These are phyloP conservation scores for Epirrhoe tristata DNA, from an alignment of 2,888 invertebrate genomes.

Conservation along the genomic window DNA sequence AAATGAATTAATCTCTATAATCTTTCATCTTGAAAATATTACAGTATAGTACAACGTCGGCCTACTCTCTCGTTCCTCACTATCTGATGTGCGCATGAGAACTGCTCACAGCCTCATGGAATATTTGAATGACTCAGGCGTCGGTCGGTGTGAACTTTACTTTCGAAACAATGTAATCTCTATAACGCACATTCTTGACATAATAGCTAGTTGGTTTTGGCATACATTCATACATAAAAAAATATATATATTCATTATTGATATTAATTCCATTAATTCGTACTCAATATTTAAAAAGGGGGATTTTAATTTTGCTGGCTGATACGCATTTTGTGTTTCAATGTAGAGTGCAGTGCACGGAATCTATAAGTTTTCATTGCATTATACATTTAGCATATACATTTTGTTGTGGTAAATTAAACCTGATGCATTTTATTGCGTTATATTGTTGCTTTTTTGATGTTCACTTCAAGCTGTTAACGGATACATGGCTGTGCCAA, in stretches of 20 bases:
- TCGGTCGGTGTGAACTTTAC: slow-evolving; percentile 58
- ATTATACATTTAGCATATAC: neutral
- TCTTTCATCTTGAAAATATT: slow-evolving; percentile 39
- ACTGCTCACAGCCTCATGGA: slow-evolving; percentile 64
- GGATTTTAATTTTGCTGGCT: too few relatives aligned
- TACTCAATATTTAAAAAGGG: too few relatives aligned
- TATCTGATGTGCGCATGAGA: slow-evolving; percentile 78
- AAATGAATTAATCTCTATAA: slow-evolving; percentile 5
- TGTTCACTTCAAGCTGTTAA: slow-evolving; percentile 9
- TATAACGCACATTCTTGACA: slow-evolving; percentile 37
- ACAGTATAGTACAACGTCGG: slow-evolving; percentile 55
- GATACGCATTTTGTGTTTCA: too few relatives aligned
- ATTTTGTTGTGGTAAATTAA: neutral
- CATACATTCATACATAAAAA: too few relatives aligned
- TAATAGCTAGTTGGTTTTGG: slow-evolving; percentile 1
- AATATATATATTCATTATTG: too few relatives aligned
- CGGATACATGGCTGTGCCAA: slow-evolving; percentile 12
- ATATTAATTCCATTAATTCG: too few relatives aligned
- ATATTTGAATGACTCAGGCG: slow-evolving; percentile 61
- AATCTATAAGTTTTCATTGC: neutral
- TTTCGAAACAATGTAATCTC: slow-evolving; percentile 45
- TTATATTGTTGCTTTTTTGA: neutral
- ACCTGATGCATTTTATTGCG: neutral
- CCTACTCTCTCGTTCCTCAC: slow-evolving; percentile 65
- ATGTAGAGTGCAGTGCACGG: neutral